Evolutionary conservation across 1,140 invertebrate genomes (phyloP), one percentile per base, ranked within the genome.

Genomic region (Maniola jurtina): DNA sequence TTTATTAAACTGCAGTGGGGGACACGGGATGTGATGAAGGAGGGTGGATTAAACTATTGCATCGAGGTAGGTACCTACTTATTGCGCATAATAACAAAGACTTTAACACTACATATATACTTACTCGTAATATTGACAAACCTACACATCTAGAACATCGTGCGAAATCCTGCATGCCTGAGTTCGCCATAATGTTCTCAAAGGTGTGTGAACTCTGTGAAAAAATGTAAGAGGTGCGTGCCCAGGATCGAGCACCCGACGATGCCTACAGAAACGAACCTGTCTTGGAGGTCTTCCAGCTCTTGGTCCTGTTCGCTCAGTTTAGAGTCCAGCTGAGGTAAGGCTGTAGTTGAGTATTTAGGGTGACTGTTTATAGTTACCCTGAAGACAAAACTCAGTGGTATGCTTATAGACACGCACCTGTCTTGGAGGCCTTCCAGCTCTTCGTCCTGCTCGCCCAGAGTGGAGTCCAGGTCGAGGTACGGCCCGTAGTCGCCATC

Each of bases 401-500:
- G 10, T 7, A 11, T 38, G 38, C 45, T 40, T 16, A 48, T 40
- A 16, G 25, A 25, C 1, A 38, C 95, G 96, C 91, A 99, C 98
- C 97, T 98, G 81, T 96, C 95, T 84, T 96, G 95, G 80, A 99
- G 97, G 69, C 97, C 97, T 87, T 99, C 98, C 75, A 99, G 95
- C 84, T 99, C 98, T 84, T 99, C 98, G 70, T 96, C 94, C 85
- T 99, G 98, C 90, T 99, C 98, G 77, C 95, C 96, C 73, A 99
- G 95, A 38, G 97, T 97, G 25, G 97, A 96, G 86, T 99, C 98
- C 81, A 99, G 93, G 91, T 99, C 98, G 88, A 99, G 91, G 90
- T 99, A 99, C 58, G 96, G 95, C n/a, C 97, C 97, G 90, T 97
- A 99, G 89, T 98, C 97, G 71, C 97, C 96, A 91, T 98, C 97